Conservation (phyloP, 2,888 invertebrate genomes). For the Fragum fragum region DNA sequence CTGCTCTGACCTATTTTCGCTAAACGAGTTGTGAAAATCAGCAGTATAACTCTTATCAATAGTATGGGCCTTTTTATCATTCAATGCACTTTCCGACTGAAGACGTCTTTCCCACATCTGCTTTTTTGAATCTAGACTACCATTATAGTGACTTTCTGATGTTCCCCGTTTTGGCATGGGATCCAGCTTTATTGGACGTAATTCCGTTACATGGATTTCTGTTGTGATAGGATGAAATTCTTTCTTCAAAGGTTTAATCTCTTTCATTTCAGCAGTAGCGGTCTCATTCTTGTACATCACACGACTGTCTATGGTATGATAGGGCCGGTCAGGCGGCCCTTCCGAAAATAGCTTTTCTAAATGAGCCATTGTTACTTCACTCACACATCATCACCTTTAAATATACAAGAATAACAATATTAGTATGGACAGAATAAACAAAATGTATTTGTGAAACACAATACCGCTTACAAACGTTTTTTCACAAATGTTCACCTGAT, state of each 20-base stretch:
- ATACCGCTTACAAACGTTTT: too few species aligned
- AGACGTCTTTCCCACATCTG: constrained; percentile 58
- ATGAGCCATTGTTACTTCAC: constrained; percentile 51
- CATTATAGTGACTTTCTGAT: constrained; percentile 33
- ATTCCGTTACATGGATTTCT: constrained; percentile 67
- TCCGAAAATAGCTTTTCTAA: constrained; percentile 63
- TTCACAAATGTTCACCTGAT: too few species aligned
- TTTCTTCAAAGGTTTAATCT: constrained; percentile 49
- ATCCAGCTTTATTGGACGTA: constrained; percentile 67
- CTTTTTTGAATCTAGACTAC: background rate
- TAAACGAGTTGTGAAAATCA: background rate
- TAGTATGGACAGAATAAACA: too few species aligned
- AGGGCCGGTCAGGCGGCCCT: constrained; percentile 56
- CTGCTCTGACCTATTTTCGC: constrained; percentile 39
- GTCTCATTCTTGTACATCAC: constrained; percentile 61
- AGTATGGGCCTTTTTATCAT: constrained; percentile 36
- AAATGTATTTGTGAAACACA: too few species aligned
- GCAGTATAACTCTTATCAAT: constrained; percentile 12
- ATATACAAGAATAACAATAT: too few species aligned
- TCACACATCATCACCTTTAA: constrained; percentile 28
- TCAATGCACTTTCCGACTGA: constrained; percentile 53
- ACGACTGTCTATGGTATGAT: constrained; percentile 60
- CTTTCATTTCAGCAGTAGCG: constrained; percentile 61
- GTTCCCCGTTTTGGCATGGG: constrained; percentile 42
- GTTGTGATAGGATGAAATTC: constrained; percentile 67